Evolutionary conservation across 2,797 vertebrate species (phyloP), one percentile per base, ranked within the genome.

Genomic region (Alcedo quadribrachys): DNA sequence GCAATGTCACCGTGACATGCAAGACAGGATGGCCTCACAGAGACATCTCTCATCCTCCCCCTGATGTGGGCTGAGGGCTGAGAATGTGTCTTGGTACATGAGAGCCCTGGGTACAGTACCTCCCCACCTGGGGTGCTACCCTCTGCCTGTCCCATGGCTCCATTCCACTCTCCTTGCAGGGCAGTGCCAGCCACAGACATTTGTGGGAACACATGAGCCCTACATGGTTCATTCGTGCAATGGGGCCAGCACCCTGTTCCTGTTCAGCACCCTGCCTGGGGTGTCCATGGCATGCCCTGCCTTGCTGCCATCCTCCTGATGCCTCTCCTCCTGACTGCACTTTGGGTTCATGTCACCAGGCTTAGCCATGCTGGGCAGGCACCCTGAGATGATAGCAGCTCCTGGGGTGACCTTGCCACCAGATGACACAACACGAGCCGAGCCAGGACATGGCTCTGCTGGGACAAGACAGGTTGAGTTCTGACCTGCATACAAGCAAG

Each of bases 351-450:
- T 63, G 76, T 79, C 54, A 53, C 62, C 12, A 24, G 60, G 32
- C 14, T 55, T 45, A 20, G 51, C 58, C 8, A 4, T 22, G 22
- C 54, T 68, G 33, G 73, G 33, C 40, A 55, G 40, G 28, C 25
- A 48, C 28, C 30, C 27, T 66, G 40, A 20, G 8, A 19, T 65
- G 37, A 60, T 55, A 3, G 0, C 50, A 54, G 20, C 15, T 51
- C 28, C 20, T 48, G 61, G 19, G 25, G 12, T 89, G 48, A 94
- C 88, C 88, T 94, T 95, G 90, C 78, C 45, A 79, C 30, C 32
- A 55, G 19, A 19, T 63, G 43, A 51, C 25, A 45, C 51, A 58
- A 15, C 19, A 11, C 7, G 46, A 89, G 30, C 14, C 9, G 42
- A 89, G 30, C 14, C 11, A 30, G 35, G 53, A 80, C 0, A 0